phyloP scores from a whole-genome alignment of 1,140 invertebrate species.

The Bombus confusus region DNA sequence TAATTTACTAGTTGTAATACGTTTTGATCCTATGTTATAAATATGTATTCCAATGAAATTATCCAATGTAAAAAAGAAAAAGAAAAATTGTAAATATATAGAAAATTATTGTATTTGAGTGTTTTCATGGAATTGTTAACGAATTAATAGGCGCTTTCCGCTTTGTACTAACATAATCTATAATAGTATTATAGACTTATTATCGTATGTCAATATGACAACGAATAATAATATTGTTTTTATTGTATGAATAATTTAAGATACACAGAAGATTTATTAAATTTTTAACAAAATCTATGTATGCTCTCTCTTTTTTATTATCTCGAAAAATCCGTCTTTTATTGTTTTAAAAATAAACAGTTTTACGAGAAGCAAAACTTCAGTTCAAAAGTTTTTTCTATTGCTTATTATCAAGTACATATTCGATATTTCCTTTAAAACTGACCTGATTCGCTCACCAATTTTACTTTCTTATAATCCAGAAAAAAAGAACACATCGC shows the following conservation, averaged over 20 bases:
- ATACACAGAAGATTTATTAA: conserved; percentile 51
- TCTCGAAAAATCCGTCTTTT: too few relatives aligned
- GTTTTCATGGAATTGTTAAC: conserved; percentile 40
- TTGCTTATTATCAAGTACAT: neutral
- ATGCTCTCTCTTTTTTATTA: neutral
- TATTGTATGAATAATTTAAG: conserved; percentile 53
- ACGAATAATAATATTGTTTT: conserved; percentile 49
- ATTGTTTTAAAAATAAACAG: neutral
- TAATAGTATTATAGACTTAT: conserved; percentile 54
- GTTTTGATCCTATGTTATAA: neutral
- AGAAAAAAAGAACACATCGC: neutral
- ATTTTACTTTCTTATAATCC: neutral
- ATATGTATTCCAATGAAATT: neutral
- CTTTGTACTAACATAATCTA: conserved; percentile 43
- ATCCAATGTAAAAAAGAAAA: neutral
- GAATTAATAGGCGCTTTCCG: conserved; percentile 1
- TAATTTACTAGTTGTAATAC: conserved; percentile 28
- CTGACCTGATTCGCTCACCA: neutral
- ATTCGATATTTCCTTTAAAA: neutral
- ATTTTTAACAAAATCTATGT: conserved; percentile 58
- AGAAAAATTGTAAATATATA: conserved; percentile 53
- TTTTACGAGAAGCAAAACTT: neutral
- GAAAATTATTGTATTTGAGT: conserved; percentile 17
- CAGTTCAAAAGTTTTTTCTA: neutral
- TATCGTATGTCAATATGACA: conserved; percentile 41